These are phyloP conservation scores for Isichthys henryi DNA, from an alignment of 2,113 vertebrate genomes.

Conservation along the genomic window DNA sequence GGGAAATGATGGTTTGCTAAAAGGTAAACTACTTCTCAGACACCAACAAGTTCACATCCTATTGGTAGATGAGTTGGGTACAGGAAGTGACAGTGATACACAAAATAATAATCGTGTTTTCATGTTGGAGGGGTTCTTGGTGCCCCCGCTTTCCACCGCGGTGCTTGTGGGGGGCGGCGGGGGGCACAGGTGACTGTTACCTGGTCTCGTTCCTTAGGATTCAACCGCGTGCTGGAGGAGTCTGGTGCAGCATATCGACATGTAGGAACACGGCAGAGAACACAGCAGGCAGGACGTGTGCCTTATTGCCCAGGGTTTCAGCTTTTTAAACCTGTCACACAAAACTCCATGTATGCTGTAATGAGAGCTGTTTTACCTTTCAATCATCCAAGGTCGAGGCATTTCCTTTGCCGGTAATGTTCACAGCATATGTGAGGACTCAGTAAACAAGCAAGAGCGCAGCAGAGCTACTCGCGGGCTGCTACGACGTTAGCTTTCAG, in stretches of 20 bases:
- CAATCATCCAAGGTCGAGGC: neutral
- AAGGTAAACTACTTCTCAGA: constrained; percentile 9
- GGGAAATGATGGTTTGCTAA: neutral
- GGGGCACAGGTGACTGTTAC: neutral
- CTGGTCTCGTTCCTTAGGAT: neutral
- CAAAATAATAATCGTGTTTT: neutral
- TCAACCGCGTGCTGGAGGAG: neutral
- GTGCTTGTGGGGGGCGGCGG: neutral
- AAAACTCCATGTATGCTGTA: neutral
- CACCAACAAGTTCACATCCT: constrained; percentile 22
- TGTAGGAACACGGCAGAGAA: neutral
- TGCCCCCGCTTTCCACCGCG: neutral
- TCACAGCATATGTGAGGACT: neutral
- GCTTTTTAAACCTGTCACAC: neutral
- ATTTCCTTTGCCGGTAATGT: neutral
- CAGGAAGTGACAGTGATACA: neutral
- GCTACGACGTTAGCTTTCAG: neutral
- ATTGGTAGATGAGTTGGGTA: neutral
- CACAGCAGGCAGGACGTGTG: neutral
- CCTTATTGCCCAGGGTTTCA: neutral
- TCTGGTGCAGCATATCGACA: neutral
- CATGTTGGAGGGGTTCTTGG: neutral
- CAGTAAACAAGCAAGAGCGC: neutral
- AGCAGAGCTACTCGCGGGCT: no score
- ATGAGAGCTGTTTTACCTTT: neutral